Evolutionary conservation across 2,888 invertebrate species (phyloP), one percentile per base, ranked within the genome.

Genomic region (Rutpela maculata): DNA sequence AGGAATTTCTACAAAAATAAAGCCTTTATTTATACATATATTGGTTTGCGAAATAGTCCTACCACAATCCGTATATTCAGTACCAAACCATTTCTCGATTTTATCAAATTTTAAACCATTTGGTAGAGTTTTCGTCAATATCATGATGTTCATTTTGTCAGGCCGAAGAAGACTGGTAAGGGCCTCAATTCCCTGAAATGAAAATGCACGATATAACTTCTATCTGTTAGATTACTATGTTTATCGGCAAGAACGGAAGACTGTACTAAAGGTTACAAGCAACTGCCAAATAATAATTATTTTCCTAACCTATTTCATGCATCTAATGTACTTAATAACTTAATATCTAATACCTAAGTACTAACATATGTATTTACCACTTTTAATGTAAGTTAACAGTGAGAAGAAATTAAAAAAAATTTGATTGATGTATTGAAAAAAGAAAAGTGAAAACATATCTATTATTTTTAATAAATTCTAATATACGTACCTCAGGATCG

Each of bases 61-160:
- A 92, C 93, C 93, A 87, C 90, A 89, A 72, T 92, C 92, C 43
- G 92, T 91, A 87, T 96, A 98, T 81, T 94, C 93, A 0, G 96
- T 96, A 67, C 94, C 93, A 89, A 96, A 97, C 97, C 97, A 98
- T 76, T 93, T 92, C 88, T 97, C 97, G 17, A 91, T 90, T 82
- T 93, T 90, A 83, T 95, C 92, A 84, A 94, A 95, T 0, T 88
- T 85, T 18, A 90, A 86, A 35, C 78, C 88, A 66, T 88, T 88
- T 0, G 90, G 87, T 85, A 93, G 92, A 63, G 92, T 92, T 85
- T 93, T 93, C 9, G 94, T 93, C n/a, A 92, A 88, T 26, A 96
- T 89, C 89, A 95, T 93, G 12, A 96, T 92, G 87, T 95, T 95
- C 38, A 94, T 94, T 18, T 91, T 92, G 68, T 94, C 92, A 0